Evolutionary conservation across 92 coral and sea anemone species (phyloP), one percentile per base, ranked within the genome.

Genomic region (Galaxea fascicularis): DNA sequence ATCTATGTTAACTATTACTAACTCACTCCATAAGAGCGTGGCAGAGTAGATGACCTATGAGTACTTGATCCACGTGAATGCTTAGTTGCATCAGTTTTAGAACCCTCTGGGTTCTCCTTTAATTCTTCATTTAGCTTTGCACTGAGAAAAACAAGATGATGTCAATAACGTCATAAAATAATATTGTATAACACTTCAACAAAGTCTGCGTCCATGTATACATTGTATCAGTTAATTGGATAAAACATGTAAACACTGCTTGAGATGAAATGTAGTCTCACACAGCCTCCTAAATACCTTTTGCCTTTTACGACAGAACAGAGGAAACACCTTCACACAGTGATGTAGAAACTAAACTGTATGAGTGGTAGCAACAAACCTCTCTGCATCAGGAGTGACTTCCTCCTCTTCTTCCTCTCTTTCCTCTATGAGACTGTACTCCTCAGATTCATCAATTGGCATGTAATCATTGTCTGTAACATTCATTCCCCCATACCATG

Each of bases 401-500:
- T 76, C 39, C 4, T 74, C 79, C 74, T 74, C 87, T 28, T 82
- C 82, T 8, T 64, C 83, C 8, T 76, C 88, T 46, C 70, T 68
- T 54, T 65, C 79, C 27, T 89, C 88, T 28, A 66, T 86, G 15
- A 82, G 85, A 31, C 68, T 85, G 73, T 75, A 84, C 53, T 87
- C 95, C 35, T 83, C 98, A 30, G 91, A 78, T 82, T 94, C 98
- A 29, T 89, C 93, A 29, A 94, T 87, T 25, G 98, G 94, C 63
- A 64, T 71, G 63, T 84, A 89, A 54, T 94, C 95, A 89, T 92
- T 84, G 80, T 94, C 92, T 10, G 79, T 51, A 4, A 88, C 49
- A 71, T 94, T 90, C 98, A 94, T 94, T 68, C 98, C 98, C 84
- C 95, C 95, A 28, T 93, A 94, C 98, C 98, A 94, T 18, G 98